Evolutionary conservation across 2,797 vertebrate species (phyloP), one percentile per base, ranked within the genome.

Genomic region (Coluber constrictor): DNA sequence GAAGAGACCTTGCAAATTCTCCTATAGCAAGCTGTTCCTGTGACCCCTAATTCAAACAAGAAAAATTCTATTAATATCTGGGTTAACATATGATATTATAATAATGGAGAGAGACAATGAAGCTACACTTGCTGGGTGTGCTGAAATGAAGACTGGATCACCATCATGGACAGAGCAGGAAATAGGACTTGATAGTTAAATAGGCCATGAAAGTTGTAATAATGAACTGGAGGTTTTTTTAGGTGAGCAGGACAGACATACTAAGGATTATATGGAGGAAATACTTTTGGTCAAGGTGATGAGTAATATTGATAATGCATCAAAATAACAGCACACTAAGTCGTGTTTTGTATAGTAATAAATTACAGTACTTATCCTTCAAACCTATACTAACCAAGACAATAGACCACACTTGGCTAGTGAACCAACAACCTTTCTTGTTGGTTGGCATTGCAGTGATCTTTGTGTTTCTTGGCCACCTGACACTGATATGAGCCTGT

Each of bases 11-110:
- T 23, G 99, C 99, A 96, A 99, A 99, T 96, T 99, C 99, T 0
- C 99, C 99, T 95, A 99, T 99, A 88, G 99, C 99, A 94, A 99
- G 97, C 97, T 99, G 99, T 95, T 99, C 99, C 93, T 99, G 98
- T 57, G 99, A 99, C 63, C 99, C 99, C 99, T 99, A 95, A 66
- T 86, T 91, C 60, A 93, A 51, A 51, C 51, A 66, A 18, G 51
- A 56, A 93, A 61, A 16, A 11, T 6, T 59, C 1, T 47, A 91
- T 89, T 89, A 86, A 56, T 12, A 60, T 66, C 91, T 70, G 93
- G 60, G 1, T 4, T 37, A 51, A 9, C 92, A 29, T 47, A 91
- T 32, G 0, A 51, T 1, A 59, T 37, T 37, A 37, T 91, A 11
- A 37, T 7, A 83, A 47, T 5, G 51, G 9, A 10, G 51, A 23